phyloP scores from a whole-genome alignment of 2,113 vertebrate species.

The Xenopus borealis region DNA sequence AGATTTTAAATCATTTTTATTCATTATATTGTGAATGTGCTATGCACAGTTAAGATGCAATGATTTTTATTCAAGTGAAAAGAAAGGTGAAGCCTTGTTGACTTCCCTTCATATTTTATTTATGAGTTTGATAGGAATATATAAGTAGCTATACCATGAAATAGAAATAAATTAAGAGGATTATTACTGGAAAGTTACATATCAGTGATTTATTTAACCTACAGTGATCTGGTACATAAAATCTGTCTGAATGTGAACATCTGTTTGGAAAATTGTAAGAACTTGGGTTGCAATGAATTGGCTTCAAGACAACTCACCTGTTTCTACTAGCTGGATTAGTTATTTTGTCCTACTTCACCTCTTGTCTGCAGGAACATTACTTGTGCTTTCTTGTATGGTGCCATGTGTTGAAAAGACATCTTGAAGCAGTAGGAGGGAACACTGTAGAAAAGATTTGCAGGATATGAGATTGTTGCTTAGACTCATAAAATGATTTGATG shows the following conservation, averaged over 20 bases:
- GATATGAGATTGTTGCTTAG: constrained; percentile 39
- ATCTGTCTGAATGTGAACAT: constrained; percentile 8
- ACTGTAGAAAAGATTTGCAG: constrained; percentile 28
- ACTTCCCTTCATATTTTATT: not conserved
- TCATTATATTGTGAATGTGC: constrained; percentile 17
- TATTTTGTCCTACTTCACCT: constrained; percentile 16
- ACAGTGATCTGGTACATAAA: too few species aligned
- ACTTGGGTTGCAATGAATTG: constrained; percentile 4
- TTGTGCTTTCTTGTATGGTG: constrained; percentile 21
- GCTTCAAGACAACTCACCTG: constrained; percentile 20
- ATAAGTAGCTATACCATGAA: too few species aligned
- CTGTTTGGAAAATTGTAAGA: constrained; percentile 10
- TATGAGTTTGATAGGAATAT: not conserved
- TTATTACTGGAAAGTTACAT: too few species aligned
- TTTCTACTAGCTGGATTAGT: constrained; percentile 17
- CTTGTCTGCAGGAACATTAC: constrained; percentile 3
- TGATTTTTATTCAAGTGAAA: constrained; percentile 5
- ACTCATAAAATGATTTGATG: constrained; percentile 31
- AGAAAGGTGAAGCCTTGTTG: not conserved
- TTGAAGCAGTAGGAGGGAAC: constrained; percentile 37
- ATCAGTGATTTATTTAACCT: too few species aligned
- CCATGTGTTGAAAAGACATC: constrained; percentile 31
- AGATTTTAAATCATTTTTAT: constrained; percentile 18
- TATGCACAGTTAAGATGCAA: constrained; percentile 3
- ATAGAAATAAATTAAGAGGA: too few species aligned